Evolutionary conservation across 2,113 vertebrate species (phyloP), one percentile per base, ranked within the genome.

Genomic region (Etia nguti): DNA sequence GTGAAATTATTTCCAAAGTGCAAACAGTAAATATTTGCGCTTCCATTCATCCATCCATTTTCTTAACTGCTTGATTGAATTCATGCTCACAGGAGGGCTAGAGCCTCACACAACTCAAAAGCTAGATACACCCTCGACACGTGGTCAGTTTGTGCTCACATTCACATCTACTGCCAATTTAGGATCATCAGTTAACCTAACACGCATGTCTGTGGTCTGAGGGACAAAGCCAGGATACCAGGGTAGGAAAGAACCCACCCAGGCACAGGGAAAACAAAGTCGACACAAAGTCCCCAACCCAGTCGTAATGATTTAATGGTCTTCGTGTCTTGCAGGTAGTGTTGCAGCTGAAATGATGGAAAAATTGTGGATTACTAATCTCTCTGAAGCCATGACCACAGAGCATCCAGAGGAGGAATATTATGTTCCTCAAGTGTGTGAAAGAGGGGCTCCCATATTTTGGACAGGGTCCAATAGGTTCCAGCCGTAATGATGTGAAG

Each of bases 341-440:
- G 55, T 92, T 97, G 87, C 98, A 99, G 59, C 89, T 99, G 94
- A 98, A 98, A 88, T 99, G 95, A 97, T 38, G 24, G 18, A 38
- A 1, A 26, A 0, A 16, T 70, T 29, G 22, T 68, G 60, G 22
- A 79, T 3, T 12, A 3, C 22, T 54, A 55, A 22, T 77, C 29
- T 20, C 5, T 3, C 0, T 77, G 16, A 31, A 77, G 46, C 50
- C 50, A 54, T 9, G 50, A 50, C 70, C 26, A 31, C 26, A 75
- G 43, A 77, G 26, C 43, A 77, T 77, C 43, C 70, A 31, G 70
- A 77, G 26, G 70, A 50, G 26, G 6, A 31, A 50, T 50, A 20
- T 3, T 50, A 75, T 31, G 26, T 31, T 77, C 43, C 26, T 50
- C 26, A 50, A 8, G 16, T n/a, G 43, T 48, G 24, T 75, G 24